Evolutionary conservation across 1,140 invertebrate species (phyloP), one percentile per base, ranked within the genome.

Genomic region (Caerostris darwini): DNA sequence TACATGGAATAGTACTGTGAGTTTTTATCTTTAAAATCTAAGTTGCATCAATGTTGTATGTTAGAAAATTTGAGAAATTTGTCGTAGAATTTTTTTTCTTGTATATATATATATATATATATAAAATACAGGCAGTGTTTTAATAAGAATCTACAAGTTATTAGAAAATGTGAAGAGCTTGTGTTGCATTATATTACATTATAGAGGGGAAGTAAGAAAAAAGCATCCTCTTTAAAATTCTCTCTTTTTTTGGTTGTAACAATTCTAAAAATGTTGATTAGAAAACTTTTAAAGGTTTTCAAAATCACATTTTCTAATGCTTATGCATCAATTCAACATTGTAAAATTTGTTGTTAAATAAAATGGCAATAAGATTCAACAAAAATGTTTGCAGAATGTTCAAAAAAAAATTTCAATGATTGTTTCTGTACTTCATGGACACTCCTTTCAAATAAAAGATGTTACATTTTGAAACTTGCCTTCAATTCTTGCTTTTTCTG

Each of bases 391-490:
- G 34, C 34, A 50, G 69, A 77, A 12, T 77, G 69, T 77, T 77
- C 69, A 77, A 77, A 34, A 77, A 12, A 50, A 50, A 5, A 14
- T 10, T 77, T 10, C 34, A 50, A 77, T 77, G 19, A 50, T 7
- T 14, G 12, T 69, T 77, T 10, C 10, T 77, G 69, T 77, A 77
- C 61, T 77, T 77, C 69, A 50, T 77, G 69, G 69, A 77, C 8
- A 53, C 34, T 50, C 8, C 34, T 61, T 61, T 77, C 19, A 19
- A 77, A 77, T 77, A 77, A 77, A 77, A 50, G 69, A 10, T 77
- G 14, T 77, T 50, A 34, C 34, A 77, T 77, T 77, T 77, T 77
- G 69, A 77, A 77, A 77, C 19, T 77, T 77, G 69, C 69, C 34
- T 8, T 77, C 69, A 77, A 10, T 77, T 77, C 34, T 77, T 77